Percentiles rank a stretch among this genome's conserved stretches.
phyloP scores from a whole-genome alignment of 2,888 invertebrate genomes.

The Nesidiocoris tenuis region DNA sequence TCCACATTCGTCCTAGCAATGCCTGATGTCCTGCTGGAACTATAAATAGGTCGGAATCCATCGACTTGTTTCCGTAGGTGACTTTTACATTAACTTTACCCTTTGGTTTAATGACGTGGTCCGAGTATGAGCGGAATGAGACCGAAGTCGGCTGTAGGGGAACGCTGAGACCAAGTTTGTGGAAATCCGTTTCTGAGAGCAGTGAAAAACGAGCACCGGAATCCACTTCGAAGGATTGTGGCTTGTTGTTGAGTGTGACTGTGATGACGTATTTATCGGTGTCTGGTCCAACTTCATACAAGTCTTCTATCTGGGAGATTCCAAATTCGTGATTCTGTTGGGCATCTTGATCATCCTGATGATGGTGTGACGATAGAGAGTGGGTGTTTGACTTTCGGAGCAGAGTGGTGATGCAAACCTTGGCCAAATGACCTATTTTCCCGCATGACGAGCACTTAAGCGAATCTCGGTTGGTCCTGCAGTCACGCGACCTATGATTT shows the following conservation, averaged over 20 bases:
- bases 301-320: slow-evolving; percentile 14
- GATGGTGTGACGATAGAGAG: slow-evolving; percentile 10
- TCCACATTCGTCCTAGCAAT: slow-evolving; percentile 28
- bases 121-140: slow-evolving; percentile 31
- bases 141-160: slow-evolving; percentile 30
- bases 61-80: not conserved
- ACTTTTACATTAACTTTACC: slow-evolving; percentile 30
- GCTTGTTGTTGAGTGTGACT: slow-evolving; percentile 33
- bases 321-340: slow-evolving; percentile 4
- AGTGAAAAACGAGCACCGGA: slow-evolving; percentile 33
- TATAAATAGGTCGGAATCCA: slow-evolving; percentile 24
- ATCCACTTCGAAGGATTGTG: slow-evolving; percentile 37
- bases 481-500: slow-evolving; percentile 23
- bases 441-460: slow-evolving; percentile 25
- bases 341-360: not conserved
- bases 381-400: slow-evolving; percentile 18
- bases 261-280: slow-evolving; percentile 37
- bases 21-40: slow-evolving; percentile 28
- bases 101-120: slow-evolving; percentile 23
- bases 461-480: slow-evolving; percentile 8
- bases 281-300: slow-evolving; percentile 33
- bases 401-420: slow-evolving; percentile 28
- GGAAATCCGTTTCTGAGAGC: slow-evolving; percentile 32
- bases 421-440: slow-evolving; percentile 25
- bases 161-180: slow-evolving; percentile 25